These are phyloP conservation scores for Therioaphis trifolii DNA, from an alignment of 2,888 invertebrate species.

Conservation along the genomic window DNA sequence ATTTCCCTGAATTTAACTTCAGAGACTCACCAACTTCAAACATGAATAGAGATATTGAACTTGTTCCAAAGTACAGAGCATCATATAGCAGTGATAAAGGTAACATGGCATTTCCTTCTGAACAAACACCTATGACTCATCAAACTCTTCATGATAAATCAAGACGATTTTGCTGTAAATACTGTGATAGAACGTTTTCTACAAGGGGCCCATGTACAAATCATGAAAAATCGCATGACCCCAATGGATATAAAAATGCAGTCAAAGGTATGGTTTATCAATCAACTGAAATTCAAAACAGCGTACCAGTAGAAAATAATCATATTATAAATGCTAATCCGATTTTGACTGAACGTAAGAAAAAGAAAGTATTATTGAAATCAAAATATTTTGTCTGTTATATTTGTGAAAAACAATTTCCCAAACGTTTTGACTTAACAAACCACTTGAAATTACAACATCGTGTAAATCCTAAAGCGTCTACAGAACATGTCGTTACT, in stretches of 20 bases:
- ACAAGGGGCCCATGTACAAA: not conserved
- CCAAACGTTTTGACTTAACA: not conserved
- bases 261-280: not conserved
- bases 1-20: too few species aligned
- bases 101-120: not conserved
- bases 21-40: too few species aligned
- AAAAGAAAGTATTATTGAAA: too few species aligned
- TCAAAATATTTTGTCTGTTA: not conserved
- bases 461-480: too few species aligned
- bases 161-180: constrained; percentile 3
- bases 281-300: not conserved
- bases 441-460: not conserved
- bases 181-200: constrained; percentile 12
- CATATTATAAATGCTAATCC: too few species aligned
- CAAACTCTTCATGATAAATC: too few species aligned
- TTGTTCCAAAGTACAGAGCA: not conserved
- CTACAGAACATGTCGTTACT: too few species aligned
- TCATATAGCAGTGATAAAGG: not conserved
- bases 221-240: constrained; percentile 41
- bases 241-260: not conserved
- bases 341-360: too few species aligned
- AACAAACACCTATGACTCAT: too few species aligned
- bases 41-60: too few species aligned
- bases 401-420: not conserved
- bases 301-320: not conserved